phyloP scores from a whole-genome alignment of 1,140 invertebrate species.

The Panagrolaimus sp. region DNA sequence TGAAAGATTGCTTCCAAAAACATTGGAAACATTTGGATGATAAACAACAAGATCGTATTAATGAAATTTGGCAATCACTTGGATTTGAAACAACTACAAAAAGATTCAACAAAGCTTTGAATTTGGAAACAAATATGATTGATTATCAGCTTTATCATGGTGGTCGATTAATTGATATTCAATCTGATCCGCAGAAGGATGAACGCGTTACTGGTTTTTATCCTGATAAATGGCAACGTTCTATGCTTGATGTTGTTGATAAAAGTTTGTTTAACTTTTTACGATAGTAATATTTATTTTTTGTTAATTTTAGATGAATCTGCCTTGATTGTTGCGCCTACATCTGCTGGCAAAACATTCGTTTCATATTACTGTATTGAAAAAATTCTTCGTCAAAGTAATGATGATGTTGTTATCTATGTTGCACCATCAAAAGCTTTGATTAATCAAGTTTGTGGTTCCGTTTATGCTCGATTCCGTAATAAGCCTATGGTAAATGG shows the following conservation, averaged over 20 bases:
- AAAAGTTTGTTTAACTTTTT: slow-evolving; percentile 33
- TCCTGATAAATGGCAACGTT: slow-evolving; percentile 55
- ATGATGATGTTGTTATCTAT: slow-evolving; percentile 56
- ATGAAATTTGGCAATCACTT: slow-evolving; percentile 45
- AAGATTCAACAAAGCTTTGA: slow-evolving; percentile 41
- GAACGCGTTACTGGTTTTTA: slow-evolving; percentile 55
- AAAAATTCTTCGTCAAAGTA: slow-evolving; percentile 52
- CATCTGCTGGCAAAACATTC: slow-evolving; percentile 58
- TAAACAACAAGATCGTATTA: slow-evolving; percentile 51
- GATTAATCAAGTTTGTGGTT: slow-evolving; percentile 57
- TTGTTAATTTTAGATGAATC: slow-evolving; percentile 51
- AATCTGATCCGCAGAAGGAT: slow-evolving; percentile 53
- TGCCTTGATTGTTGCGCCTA: slow-evolving; percentile 56
- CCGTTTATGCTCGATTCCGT: slow-evolving; percentile 57
- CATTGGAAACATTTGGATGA: slow-evolving; percentile 48
- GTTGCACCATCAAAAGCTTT: slow-evolving; percentile 57
- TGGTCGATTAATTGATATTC: slow-evolving; percentile 52
- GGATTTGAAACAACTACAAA: slow-evolving; percentile 41
- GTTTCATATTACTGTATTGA: slow-evolving; percentile 58
- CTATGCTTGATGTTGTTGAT: slow-evolving; percentile 57
- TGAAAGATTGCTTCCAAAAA: slow-evolving; percentile 49
- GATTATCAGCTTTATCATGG: slow-evolving; percentile 54
- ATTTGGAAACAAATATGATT: slow-evolving; percentile 52
- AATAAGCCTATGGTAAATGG: slow-evolving; percentile 51
- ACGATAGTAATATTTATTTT: slow-evolving; percentile 13